These are phyloP conservation scores for Bubo bubo DNA, from an alignment of 2,113 vertebrate genomes.

Conservation along the genomic window DNA sequence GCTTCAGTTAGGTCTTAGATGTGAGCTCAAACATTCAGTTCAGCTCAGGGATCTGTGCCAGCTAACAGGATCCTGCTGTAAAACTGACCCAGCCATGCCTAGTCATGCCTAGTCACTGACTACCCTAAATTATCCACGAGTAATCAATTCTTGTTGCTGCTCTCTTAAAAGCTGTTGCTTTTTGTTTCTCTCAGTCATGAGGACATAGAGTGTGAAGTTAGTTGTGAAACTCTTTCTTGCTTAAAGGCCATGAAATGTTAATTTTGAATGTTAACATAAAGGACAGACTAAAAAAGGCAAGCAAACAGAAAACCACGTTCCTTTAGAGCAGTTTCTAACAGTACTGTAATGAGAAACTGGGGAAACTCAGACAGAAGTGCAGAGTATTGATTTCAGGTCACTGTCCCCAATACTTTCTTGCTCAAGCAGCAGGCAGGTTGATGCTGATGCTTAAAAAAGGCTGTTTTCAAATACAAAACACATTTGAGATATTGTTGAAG, in stretches of 20 bases:
- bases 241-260: not conserved
- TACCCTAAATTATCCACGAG: not conserved
- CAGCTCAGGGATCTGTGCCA: not conserved
- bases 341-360: not conserved
- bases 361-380: not conserved
- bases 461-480: not conserved
- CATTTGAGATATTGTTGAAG: not conserved
- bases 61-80: not conserved
- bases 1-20: not conserved
- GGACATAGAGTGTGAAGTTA: not conserved
- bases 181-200: not conserved
- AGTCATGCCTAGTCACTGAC: not conserved
- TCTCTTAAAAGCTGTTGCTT: not conserved
- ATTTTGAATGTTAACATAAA: not conserved
- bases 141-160: not conserved
- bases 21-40: not conserved
- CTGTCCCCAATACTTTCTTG: not conserved
- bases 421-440: not conserved
- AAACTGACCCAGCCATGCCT: not conserved
- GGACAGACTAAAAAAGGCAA: not conserved
- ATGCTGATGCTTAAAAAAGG: not conserved
- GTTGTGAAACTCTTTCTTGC: not conserved
- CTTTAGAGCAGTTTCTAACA: not conserved
- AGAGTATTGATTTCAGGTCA: not conserved
- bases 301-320: not conserved